A percentile compares a stretch with the other conserved stretches of the same genome.
Conservation (phyloP, 2,888 invertebrate genomes). For the Pristionchus maxplancki region DNA sequence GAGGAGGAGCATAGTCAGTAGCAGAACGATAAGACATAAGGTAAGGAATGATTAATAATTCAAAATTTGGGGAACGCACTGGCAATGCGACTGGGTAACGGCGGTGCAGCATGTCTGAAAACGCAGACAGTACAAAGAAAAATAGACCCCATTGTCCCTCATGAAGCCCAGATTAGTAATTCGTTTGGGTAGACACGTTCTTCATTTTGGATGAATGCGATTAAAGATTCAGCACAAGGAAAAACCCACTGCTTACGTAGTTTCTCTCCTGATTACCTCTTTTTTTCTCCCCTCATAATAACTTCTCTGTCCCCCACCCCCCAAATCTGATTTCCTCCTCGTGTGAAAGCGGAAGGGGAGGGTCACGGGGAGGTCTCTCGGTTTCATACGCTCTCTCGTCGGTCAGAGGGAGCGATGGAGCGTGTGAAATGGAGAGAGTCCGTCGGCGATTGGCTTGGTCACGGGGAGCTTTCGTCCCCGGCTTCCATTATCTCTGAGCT, state of each 20-base stretch:
- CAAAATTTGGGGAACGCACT: not conserved
- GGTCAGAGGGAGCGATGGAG: not conserved
- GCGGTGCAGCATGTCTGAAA: too few species aligned
- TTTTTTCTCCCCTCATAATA: not conserved
- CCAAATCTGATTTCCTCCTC: not conserved
- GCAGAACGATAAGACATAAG: constrained; percentile 3
- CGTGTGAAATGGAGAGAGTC: not conserved
- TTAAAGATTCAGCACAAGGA: too few species aligned
- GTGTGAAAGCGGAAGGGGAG: not conserved
- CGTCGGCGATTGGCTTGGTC: not conserved
- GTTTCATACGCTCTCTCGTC: not conserved
- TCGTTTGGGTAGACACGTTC: too few species aligned
- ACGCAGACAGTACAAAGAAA: too few species aligned
- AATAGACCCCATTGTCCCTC: too few species aligned
- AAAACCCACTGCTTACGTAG: too few species aligned
- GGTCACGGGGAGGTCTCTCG: not conserved
- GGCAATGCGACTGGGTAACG: too few species aligned
- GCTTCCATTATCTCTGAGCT: constrained; percentile 1
- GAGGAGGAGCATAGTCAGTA: constrained; percentile 23
- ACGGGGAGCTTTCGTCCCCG: not conserved
- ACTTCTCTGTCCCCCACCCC: not conserved
- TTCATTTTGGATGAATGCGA: too few species aligned
- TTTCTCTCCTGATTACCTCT: too few species aligned
- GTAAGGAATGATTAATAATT: not conserved
- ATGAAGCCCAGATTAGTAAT: too few species aligned